Base-by-base conservation (phyloP, 1,140 invertebrate genomes). In the Aphis craccivora region DNA sequence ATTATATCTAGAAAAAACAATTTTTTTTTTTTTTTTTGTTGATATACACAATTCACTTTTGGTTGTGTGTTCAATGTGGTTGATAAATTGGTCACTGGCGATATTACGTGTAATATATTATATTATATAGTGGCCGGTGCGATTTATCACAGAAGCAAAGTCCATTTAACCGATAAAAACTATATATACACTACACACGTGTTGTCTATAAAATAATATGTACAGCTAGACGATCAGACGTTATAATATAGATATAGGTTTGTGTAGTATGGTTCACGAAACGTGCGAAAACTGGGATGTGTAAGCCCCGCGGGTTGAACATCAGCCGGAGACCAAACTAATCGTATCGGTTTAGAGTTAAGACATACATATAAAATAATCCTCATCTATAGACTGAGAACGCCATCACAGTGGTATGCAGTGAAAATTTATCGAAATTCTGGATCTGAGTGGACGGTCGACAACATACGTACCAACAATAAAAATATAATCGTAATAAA, bases 121-220 rank as follows among this genome's bases (percentile, higher is more conserved):
- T 45, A 18, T 86, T 43, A n/a, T 14, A n/a, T 48, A 6, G 30
- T 5, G 86, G n/a, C 23, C 9, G 14, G 83, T 43, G 23, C 37
- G 23, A 84, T 84, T 43, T 84, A 43, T 84, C 40, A 23, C 22
- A 25, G 20, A 20, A 83, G 37, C 20, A 40, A 84, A 84, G 23
- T 84, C 83, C 83, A 84, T 84, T 84, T 40, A 43, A 43, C 37
- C 83, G 23, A 84, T 40, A 84, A 43, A 84, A 84, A 84, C 81
- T 84, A 35, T 83, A 35, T 20, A 6, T 81, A 81, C 37, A 22
- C 18, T 22, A 45, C 45, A 45, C 45, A 60, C 4, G 14, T n/a
- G 60, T 67, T 76, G 14, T 6, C n/a, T 76, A 76, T 76, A 76
- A 76, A 76, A 76, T 76, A 76, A 76, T 76, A 76, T 76, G 76